phyloP scores from a whole-genome alignment of 2,888 invertebrate genomes.

The Ganaspis brasiliensis region DNA sequence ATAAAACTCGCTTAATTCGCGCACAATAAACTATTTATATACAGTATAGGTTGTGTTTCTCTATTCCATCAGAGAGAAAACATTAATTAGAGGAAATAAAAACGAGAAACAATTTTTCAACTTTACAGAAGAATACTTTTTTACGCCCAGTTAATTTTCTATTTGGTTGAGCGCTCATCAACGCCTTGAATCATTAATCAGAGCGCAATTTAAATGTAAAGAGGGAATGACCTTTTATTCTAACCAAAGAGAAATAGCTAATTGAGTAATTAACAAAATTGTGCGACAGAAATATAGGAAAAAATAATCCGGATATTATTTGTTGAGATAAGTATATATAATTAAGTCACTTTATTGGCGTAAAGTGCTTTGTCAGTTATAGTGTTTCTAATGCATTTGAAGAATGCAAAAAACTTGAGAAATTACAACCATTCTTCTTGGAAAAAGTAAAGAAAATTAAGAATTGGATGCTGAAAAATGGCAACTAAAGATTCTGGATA shows the following conservation, averaged over 20 bases:
- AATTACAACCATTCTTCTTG: not conserved
- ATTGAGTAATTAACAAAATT: not conserved
- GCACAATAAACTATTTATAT: not conserved
- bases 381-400: no score
- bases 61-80: not conserved
- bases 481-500: no score
- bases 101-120: slow-evolving; percentile 18
- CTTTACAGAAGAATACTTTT: not conserved
- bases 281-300: not conserved
- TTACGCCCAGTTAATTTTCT: not conserved
- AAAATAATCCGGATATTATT: no score
- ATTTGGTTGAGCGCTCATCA: not conserved
- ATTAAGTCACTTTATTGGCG: no score
- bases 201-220: not conserved
- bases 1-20: slow-evolving; percentile 8
- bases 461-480: not conserved
- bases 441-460: not conserved
- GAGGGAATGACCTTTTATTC: not conserved
- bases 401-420: no score
- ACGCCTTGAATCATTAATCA: not conserved
- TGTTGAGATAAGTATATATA: no score
- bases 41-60: not conserved
- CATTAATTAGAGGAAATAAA: not conserved
- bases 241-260: not conserved
- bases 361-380: no score